Conservation (phyloP, 1,140 invertebrate genomes). For the Eufriesea mexicana region DNA sequence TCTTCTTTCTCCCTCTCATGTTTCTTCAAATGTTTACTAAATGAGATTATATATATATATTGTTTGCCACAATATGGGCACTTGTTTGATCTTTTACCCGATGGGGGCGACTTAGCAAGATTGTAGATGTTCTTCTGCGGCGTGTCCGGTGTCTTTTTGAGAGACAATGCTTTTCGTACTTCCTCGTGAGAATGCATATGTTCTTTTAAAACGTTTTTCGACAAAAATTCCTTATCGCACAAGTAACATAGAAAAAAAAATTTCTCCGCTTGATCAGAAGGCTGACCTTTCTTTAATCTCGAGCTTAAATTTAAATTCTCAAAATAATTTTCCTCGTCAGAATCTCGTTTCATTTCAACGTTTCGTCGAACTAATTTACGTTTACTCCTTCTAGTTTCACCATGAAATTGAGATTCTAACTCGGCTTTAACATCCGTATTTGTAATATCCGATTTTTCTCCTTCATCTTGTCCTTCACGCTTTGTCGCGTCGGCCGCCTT, state of each 20-base stretch:
- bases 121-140: constrained; percentile 51
- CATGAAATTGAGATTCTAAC: constrained; percentile 19
- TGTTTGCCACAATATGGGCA: constrained; percentile 81
- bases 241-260: constrained; percentile 79
- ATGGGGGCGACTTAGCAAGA: constrained; percentile 68
- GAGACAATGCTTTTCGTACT: constrained; percentile 71
- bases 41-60: constrained; percentile 81
- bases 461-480: not conserved
- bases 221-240: constrained; percentile 79
- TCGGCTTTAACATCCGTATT: constrained; percentile 17
- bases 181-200: constrained; percentile 81
- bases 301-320: constrained; percentile 80
- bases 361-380: constrained; percentile 58
- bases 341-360: constrained; percentile 58
- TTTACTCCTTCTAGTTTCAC: constrained; percentile 69
- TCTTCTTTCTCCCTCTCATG: constrained; percentile 74
- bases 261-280: constrained; percentile 71
- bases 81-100: constrained; percentile 79
- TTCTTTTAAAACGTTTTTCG: constrained; percentile 78
- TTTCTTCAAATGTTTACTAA: constrained; percentile 79
- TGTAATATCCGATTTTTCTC: not conserved
- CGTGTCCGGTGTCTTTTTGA: constrained; percentile 74
- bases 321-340: constrained; percentile 79
- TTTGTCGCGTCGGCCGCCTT: constrained; percentile 25
- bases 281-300: constrained; percentile 72